Percentiles rank a stretch among this genome's conserved stretches.
These are phyloP conservation scores for Calidris pygmaea DNA, from an alignment of 2,113 vertebrate species.

Conservation along the genomic window DNA sequence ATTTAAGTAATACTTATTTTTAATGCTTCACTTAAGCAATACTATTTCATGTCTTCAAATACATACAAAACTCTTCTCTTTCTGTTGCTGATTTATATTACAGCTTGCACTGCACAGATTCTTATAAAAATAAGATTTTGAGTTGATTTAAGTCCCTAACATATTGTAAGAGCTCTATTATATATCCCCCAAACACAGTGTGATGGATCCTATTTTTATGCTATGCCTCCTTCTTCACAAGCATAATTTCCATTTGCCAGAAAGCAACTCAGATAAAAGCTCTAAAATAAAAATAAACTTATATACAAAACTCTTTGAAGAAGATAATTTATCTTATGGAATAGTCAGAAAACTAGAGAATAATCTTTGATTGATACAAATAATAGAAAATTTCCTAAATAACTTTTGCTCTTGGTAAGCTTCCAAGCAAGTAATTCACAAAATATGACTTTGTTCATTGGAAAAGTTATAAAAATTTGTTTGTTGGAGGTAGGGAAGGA, in stretches of 20 bases:
- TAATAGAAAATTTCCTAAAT: constrained; percentile 74
- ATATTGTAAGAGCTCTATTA: constrained; percentile 32
- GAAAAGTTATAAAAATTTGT: constrained; percentile 77
- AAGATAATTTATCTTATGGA: constrained; percentile 27
- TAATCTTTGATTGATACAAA: constrained; percentile 63
- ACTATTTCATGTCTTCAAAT: constrained; percentile 38
- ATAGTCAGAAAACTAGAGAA: neutral
- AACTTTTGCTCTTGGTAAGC: constrained; percentile 58
- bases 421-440: constrained; percentile 74
- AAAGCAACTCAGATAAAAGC: constrained; percentile 41
- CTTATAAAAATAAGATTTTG: constrained; percentile 45
- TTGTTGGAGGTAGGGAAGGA: constrained; percentile 78
- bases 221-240: constrained; percentile 16
- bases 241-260: constrained; percentile 41
- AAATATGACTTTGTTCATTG: constrained; percentile 74
- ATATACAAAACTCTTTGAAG: neutral
- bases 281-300: constrained; percentile 30
- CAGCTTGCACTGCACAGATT: neutral
- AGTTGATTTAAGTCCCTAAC: neutral
- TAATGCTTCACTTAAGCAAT: constrained; percentile 58
- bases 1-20: constrained; percentile 63
- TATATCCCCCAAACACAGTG: neutral
- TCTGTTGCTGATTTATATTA: neutral
- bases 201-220: constrained; percentile 44
- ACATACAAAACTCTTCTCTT: neutral